A percentile compares a stretch with the other conserved stretches of the same genome.
phyloP scores from a whole-genome alignment of 1,140 invertebrate species.

The Hestina assimilis region DNA sequence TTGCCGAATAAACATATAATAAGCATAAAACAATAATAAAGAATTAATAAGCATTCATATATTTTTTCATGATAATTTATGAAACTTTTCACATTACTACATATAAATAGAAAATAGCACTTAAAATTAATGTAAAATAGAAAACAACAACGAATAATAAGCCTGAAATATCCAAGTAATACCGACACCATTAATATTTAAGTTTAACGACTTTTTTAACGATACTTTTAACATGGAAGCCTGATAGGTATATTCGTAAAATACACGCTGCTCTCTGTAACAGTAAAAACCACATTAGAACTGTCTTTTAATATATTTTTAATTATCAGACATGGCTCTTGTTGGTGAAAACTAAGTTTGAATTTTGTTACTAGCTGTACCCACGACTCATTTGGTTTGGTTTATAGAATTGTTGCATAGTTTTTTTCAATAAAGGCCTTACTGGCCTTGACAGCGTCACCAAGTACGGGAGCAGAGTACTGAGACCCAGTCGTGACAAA shows the following conservation, averaged over 20 bases:
- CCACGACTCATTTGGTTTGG: too few relatives aligned
- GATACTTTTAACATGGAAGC: slow-evolving; percentile 34
- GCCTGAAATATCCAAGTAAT: slow-evolving; percentile 22
- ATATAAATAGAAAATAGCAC: neutral
- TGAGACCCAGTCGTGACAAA: too few relatives aligned
- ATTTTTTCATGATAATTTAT: too few relatives aligned
- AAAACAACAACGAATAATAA: slow-evolving; percentile 25
- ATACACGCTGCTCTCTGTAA: slow-evolving; percentile 9
- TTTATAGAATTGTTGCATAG: too few relatives aligned
- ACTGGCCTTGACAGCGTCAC: too few relatives aligned
- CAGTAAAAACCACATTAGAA: slow-evolving; percentile 11
- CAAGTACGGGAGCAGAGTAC: too few relatives aligned
- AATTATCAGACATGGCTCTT: neutral
- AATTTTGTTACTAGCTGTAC: neutral
- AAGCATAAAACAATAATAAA: too few relatives aligned
- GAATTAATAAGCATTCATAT: too few relatives aligned
- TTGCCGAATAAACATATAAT: too few relatives aligned
- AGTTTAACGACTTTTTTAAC: slow-evolving; percentile 36
- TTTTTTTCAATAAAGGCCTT: too few relatives aligned
- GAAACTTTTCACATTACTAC: neutral
- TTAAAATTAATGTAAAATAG: neutral
- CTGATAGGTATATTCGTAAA: slow-evolving; percentile 20
- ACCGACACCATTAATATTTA: slow-evolving; percentile 37
- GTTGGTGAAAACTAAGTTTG: neutral
- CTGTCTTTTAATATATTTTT: slow-evolving; percentile 3